Base-by-base conservation (phyloP, 2,888 invertebrate species). In the Strigamia maritima region DNA sequence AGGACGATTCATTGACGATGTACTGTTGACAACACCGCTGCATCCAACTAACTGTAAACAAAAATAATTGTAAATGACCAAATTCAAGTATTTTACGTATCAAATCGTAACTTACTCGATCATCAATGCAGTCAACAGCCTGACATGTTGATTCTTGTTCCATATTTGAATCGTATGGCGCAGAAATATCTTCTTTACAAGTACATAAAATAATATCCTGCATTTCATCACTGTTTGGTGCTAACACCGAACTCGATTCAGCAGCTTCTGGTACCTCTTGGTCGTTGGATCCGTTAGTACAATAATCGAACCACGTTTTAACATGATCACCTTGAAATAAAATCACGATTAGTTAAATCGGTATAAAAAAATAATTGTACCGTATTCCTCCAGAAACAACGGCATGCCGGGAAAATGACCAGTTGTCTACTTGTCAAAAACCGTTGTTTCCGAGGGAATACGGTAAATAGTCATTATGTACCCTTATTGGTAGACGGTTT, bases 31-130 rank as follows among this genome's bases (percentile, higher is more conserved):
- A 81, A 90, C 88, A 86, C 93, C 93, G 82, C 92, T 93, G 85
- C 95, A 96, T 0, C 95, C 94, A 79, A 95, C 90, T 60, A 92
- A 80, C 81, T 81, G 49, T 14, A 78, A 38, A 12, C 16, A 79
- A 78, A 79, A 74, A 26, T 7, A 70, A 26, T 8, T 19, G 35
- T 74, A n/a, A n/a, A n/a, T n/a, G n/a, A n/a, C n/a, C n/a, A n/a
- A n/a, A 79, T 14, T 35, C 4, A 28, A 2, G 1, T 24, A 0
- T 77, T n/a, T 16, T 60, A 14, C 7, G 16, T 1, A 12, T 22
- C 22, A 10, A 26, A 26, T 44, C 26, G 1, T 26, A 77, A 60
- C 40, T 79, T 81, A 81, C 81, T 65, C 80, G 76, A 8, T 76
- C 74, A 70, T 81, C 81, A 22, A 81, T 80, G 75, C 80, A 79